Percentiles rank a stretch among this genome's conserved stretches.
These are phyloP conservation scores for Lasiurus cinereus DNA, from an alignment of 2,113 vertebrate genomes.

Conservation along the genomic window DNA sequence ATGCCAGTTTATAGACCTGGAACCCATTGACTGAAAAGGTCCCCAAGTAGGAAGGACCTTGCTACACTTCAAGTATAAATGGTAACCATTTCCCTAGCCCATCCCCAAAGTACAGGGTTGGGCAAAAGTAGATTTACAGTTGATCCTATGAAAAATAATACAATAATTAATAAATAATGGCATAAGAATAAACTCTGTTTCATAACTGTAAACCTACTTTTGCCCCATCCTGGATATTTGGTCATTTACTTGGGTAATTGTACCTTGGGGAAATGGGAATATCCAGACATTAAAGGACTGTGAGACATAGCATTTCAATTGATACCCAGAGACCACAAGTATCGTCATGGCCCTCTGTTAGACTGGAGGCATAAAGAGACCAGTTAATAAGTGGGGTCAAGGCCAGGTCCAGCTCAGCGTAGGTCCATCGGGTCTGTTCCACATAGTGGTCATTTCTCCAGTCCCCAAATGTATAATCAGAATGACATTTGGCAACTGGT, in stretches of 20 bases:
- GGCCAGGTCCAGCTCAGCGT: neutral
- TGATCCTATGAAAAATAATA: neutral
- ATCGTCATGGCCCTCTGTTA: neutral
- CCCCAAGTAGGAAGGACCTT: neutral
- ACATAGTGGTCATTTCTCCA: neutral
- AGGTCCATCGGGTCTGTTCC: neutral
- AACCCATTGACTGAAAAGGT: neutral
- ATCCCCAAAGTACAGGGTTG: neutral
- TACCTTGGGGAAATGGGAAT: neutral
- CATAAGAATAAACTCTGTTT: neutral
- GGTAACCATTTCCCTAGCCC: neutral
- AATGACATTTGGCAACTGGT: neutral
- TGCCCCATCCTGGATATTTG: neutral
- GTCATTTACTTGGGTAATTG: neutral
- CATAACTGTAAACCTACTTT: neutral
- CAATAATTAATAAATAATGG: neutral
- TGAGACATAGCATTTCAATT: slow-evolving; percentile 10
- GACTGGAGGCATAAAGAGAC: neutral
- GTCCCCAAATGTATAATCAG: neutral
- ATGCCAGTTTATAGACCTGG: neutral
- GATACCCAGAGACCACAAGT: neutral
- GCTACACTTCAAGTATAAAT: neutral
- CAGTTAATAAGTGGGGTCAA: neutral
- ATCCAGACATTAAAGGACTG: neutral
- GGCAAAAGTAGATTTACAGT: neutral